Base-by-base conservation (phyloP, 1,140 invertebrate genomes). In the Heliothis virescens region DNA sequence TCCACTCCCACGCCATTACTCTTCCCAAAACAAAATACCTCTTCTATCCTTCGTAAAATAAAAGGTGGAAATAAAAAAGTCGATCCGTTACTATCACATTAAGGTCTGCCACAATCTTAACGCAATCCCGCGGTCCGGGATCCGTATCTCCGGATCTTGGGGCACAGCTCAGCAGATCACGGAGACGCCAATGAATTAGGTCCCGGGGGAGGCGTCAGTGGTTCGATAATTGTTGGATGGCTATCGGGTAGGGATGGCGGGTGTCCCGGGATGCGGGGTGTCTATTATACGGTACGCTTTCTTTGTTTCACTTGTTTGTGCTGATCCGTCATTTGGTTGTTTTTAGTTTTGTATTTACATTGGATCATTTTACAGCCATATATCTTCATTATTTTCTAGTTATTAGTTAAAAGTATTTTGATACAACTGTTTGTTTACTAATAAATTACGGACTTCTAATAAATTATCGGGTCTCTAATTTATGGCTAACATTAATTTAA, bases 121-220 rank as follows among this genome's bases (percentile, higher is more conserved):
- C 74, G 74, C 48, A 65, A 76, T 63, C 60, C 74, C 59, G 60
- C 13, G 67, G 16, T 52, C 16, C 41, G 63, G 41, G 48, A 2
- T 12, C 16, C 52, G 16, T 76, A 76, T 76, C 74, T 76, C 18
- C 21, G 74, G 59, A 76, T 76, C 74, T 76, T 29, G 18, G 74
- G 74, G 50, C 74, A 76, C 74, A 76, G 74, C 74, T 76, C 74
- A 76, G 74, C 74, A 76, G 59, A 76, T 76, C 74, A 76, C 41
- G 57, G 74, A 15, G 57, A 75, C 74, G 47, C 74, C 74, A 63
- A 76, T 76, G 74, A 76, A 76, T 76, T 76, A 76, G 48, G 59
- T 76, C 74, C 57, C 74, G 9, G 57, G 74, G 74, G 74, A 62
- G 34, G 73, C 74, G 60, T 52, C 60, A 53, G 21, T 34, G 48